Percentiles rank a stretch among this genome's conserved stretches.
phyloP scores from a whole-genome alignment of 2,113 vertebrate genomes.

The Hymenochirus boettgeri region DNA sequence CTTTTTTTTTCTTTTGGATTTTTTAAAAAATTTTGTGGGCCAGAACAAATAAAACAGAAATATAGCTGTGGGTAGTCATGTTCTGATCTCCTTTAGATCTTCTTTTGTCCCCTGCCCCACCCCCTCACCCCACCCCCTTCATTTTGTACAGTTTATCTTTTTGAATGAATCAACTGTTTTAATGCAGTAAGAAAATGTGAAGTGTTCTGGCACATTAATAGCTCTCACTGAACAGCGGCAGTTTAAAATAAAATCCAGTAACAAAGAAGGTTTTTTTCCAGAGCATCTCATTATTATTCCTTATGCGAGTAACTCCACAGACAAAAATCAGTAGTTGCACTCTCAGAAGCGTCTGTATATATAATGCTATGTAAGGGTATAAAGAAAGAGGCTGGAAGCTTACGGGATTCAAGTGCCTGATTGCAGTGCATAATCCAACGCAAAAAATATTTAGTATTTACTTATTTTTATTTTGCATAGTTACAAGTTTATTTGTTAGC shows the following conservation, averaged over 20 bases:
- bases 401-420: slow-evolving; percentile 38
- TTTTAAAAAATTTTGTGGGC: too few species aligned
- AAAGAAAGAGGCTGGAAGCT: not conserved
- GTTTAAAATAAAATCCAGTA: slow-evolving; percentile 43
- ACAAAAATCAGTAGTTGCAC: slow-evolving; percentile 10
- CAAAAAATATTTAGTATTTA: too few species aligned
- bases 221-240: slow-evolving; percentile 49
- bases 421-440: too few species aligned
- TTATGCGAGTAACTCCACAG: slow-evolving; percentile 41
- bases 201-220: slow-evolving; percentile 50
- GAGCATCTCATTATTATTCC: slow-evolving; percentile 55
- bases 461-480: too few species aligned
- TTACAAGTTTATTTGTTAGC: too few species aligned
- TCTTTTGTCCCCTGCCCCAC: too few species aligned
- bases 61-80: not conserved
- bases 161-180: slow-evolving; percentile 46
- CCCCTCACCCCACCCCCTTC: not conserved
- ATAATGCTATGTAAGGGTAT: slow-evolving; percentile 12
- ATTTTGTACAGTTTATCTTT: slow-evolving; percentile 41
- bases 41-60: not conserved
- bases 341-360: not conserved
- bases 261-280: slow-evolving; percentile 46
- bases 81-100: not conserved
- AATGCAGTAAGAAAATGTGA: slow-evolving; percentile 43
- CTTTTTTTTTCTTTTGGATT: too few species aligned